Conservation (phyloP, 2,113 vertebrate species). For the Arothron firmamentum region DNA sequence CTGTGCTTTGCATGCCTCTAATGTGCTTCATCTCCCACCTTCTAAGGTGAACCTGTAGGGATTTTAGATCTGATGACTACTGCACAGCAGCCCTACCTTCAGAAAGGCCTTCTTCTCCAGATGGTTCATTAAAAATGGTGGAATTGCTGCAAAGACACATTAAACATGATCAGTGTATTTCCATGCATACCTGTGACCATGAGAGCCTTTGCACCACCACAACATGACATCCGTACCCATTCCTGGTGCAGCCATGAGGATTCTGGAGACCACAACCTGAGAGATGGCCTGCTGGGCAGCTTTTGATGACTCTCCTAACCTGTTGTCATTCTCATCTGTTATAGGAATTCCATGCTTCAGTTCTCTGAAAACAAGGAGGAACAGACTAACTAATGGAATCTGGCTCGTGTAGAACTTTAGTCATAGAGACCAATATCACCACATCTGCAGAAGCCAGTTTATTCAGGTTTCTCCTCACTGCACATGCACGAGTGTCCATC, state of each 20-base stretch:
- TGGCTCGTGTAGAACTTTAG: too few species aligned
- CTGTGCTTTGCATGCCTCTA: conserved; percentile 24
- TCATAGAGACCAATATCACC: too few species aligned
- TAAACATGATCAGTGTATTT: background rate
- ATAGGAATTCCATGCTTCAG: conserved; percentile 90
- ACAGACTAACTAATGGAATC: background rate
- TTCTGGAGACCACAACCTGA: conserved; percentile 93
- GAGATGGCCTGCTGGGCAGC: conserved; percentile 93
- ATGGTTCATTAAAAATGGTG: conserved; percentile 95
- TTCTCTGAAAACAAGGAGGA: conserved; percentile 75
- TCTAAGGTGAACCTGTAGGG: background rate
- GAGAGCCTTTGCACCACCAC: too few species aligned
- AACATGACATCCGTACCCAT: conserved; percentile 81
- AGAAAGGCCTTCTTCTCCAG: conserved; percentile 96
- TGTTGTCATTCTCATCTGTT: conserved; percentile 87
- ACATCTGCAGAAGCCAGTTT: too few species aligned
- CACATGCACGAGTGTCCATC: too few species aligned
- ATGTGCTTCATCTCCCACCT: conserved; percentile 14
- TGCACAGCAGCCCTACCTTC: conserved; percentile 75
- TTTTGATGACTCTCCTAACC: conserved; percentile 89
- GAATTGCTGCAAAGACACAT: conserved; percentile 79
- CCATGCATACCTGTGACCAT: background rate
- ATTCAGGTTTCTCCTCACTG: too few species aligned
- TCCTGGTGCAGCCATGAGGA: conserved; percentile 97
- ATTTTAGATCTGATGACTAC: conserved; percentile 9